Evolutionary conservation across 2,797 vertebrate species (phyloP).

Genomic region (Xerus rutilus): DNA sequence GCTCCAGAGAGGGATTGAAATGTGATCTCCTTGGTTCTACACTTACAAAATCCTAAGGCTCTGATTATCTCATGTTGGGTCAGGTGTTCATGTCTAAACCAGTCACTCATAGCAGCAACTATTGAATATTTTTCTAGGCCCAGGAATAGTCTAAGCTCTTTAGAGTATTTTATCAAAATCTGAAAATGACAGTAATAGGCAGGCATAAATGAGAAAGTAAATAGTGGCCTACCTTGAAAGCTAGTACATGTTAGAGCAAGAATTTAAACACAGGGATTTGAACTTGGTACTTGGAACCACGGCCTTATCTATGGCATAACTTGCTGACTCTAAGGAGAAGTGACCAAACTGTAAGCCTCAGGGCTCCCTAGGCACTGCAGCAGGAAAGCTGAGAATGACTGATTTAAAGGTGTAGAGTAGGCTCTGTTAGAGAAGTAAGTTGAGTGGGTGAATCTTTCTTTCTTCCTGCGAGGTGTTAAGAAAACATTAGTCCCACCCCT

Average conservation of each 20-base stretch:
- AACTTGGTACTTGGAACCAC: neutral
- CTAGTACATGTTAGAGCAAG: neutral
- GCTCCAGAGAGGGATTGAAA: neutral
- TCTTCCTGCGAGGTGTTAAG: neutral
- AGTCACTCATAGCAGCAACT: neutral
- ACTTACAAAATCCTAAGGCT: neutral
- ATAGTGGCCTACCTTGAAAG: neutral
- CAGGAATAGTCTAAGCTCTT: neutral
- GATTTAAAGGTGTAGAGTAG: slow-evolving; percentile 8
- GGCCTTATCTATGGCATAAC: neutral
- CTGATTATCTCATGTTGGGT: neutral
- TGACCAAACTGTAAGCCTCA: neutral
- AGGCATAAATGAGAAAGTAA: neutral
- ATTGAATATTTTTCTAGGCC: neutral
- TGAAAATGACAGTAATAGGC: neutral
- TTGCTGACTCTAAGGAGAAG: neutral
- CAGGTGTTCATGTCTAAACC: neutral
- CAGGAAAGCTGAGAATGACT: neutral
- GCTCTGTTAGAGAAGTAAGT: neutral
- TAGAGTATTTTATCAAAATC: neutral
- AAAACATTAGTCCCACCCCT: neutral
- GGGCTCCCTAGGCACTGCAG: neutral
- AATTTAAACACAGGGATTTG: neutral
- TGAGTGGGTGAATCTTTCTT: neutral
- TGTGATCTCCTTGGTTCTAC: neutral